These are phyloP conservation scores for Cathartes aura DNA, from an alignment of 2,113 vertebrate genomes.

Conservation along the genomic window DNA sequence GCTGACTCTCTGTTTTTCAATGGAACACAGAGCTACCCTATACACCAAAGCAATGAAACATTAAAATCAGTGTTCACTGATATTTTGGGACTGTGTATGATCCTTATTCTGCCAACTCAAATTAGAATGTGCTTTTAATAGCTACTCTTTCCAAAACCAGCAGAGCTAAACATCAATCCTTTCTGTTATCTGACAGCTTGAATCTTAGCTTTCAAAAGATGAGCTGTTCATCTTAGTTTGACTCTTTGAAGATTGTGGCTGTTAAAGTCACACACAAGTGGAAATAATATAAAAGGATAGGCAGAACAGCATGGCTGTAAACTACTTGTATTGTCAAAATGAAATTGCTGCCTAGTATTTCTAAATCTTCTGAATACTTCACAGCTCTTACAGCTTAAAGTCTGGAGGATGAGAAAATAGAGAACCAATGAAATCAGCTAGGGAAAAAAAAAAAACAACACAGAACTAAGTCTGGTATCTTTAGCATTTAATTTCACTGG, in stretches of 20 bases:
- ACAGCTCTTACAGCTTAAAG: neutral
- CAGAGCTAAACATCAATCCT: neutral
- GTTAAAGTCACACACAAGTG: neutral
- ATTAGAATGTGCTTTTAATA: slow-evolving; percentile 53
- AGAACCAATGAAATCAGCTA: neutral
- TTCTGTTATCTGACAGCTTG: slow-evolving; percentile 37
- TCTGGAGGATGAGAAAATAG: neutral
- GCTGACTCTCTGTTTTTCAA: slow-evolving; percentile 31
- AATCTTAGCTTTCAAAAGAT: neutral
- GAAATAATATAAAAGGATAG: neutral
- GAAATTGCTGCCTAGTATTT: neutral
- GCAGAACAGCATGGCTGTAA: neutral
- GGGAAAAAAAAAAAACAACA: neutral
- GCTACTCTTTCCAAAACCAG: slow-evolving; percentile 19
- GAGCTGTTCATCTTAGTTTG: neutral
- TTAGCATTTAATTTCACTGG: neutral
- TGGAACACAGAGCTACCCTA: neutral
- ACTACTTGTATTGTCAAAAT: neutral
- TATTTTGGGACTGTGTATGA: slow-evolving; percentile 34
- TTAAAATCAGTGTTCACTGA: slow-evolving; percentile 15
- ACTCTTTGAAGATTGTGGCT: neutral
- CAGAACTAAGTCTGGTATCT: neutral
- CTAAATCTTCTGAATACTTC: neutral
- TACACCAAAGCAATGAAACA: slow-evolving; percentile 10
- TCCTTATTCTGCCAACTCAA: slow-evolving; percentile 45